phyloP scores from a whole-genome alignment of 2,113 vertebrate genomes.

The Cynopterus brachyotis region DNA sequence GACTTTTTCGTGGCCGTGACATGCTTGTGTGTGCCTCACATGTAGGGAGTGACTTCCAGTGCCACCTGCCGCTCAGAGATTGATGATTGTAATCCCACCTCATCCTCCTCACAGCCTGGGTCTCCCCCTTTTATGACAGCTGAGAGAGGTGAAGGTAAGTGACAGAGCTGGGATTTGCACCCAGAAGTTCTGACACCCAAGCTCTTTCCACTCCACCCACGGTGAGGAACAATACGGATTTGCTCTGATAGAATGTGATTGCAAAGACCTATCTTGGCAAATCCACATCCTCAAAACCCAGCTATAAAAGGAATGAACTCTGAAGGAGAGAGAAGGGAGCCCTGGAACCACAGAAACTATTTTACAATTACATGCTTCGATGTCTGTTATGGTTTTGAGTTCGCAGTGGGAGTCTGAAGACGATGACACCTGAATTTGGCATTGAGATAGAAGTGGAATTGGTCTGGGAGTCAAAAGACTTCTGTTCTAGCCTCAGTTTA shows the following conservation, averaged over 20 bases:
- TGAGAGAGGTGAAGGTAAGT: not conserved
- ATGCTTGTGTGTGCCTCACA: too few relatives aligned
- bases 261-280: not conserved
- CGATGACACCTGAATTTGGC: not conserved
- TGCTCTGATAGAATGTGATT: not conserved
- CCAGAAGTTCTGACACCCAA: not conserved
- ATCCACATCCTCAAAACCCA: not conserved
- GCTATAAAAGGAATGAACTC: not conserved
- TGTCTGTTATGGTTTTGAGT: not conserved
- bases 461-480: not conserved
- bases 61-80: not conserved
- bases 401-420: not conserved
- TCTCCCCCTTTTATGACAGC: not conserved
- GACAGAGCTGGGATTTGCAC: not conserved
- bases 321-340: not conserved
- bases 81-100: not conserved
- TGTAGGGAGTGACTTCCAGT: not conserved
- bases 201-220: not conserved
- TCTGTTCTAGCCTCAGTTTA: not conserved
- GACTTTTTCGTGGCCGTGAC: accelerated
- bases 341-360: not conserved
- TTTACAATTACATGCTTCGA: not conserved
- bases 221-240: too few relatives aligned
- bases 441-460: not conserved
- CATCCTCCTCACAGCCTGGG: not conserved